phyloP scores from a whole-genome alignment of 2,797 vertebrate species.

The Hapalemur alaotrensis region DNA sequence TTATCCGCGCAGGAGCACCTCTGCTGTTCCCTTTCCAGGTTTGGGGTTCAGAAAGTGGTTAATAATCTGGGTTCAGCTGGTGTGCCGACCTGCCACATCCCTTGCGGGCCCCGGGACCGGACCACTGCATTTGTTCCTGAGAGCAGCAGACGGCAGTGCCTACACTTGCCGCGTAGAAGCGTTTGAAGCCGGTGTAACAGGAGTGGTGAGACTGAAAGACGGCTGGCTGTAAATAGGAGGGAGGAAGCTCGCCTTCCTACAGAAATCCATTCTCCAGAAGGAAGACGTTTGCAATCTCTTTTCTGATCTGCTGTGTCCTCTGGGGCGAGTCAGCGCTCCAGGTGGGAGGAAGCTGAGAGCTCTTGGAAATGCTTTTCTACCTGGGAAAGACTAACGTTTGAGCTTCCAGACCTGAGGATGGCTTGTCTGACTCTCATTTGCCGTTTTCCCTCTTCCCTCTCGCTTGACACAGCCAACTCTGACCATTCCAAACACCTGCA shows the following conservation, averaged over 20 bases:
- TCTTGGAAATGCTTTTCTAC: neutral
- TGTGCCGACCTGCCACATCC: slow-evolving; percentile 32
- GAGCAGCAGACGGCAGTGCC: neutral
- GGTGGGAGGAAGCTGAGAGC: neutral
- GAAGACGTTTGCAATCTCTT: neutral
- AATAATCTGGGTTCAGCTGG: neutral
- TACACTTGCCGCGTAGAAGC: neutral
- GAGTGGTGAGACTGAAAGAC: slow-evolving; percentile 19
- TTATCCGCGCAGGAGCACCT: neutral
- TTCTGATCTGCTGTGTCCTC: neutral
- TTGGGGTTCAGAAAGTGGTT: slow-evolving; percentile 7
- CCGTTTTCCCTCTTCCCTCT: neutral
- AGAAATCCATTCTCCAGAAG: neutral
- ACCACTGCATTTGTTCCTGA: neutral
- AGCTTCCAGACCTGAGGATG: neutral
- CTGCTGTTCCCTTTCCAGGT: neutral
- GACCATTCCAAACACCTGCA: neutral
- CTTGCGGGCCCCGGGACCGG: neutral
- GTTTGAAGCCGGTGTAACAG: neutral
- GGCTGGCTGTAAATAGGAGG: neutral
- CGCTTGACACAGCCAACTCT: neutral
- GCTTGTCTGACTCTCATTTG: neutral
- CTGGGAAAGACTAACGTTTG: neutral
- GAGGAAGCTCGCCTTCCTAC: neutral
- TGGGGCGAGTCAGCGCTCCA: fast-evolving